Percentiles rank a stretch among this genome's conserved stretches.
Evolutionary conservation across 2,888 invertebrate genomes (phyloP).

Genomic region (Hirtodrosophila trivittata): DNA sequence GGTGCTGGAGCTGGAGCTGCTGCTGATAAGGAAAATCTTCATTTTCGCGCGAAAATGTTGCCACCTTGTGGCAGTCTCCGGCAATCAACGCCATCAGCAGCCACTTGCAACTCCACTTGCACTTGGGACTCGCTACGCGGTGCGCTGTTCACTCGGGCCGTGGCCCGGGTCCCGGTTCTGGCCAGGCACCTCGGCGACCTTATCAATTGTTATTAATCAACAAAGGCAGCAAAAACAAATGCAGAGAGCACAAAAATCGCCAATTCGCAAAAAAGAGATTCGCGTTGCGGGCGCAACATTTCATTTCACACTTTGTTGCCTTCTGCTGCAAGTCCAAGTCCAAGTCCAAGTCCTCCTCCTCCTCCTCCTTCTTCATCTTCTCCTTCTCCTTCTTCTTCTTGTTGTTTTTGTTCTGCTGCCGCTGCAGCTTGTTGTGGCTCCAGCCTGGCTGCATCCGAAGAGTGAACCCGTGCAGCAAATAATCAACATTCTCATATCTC

Average conservation of each 20-base stretch:
- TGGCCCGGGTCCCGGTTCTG: neutral
- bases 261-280: conserved; percentile 54
- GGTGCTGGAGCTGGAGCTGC: conserved; percentile 26
- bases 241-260: conserved; percentile 67
- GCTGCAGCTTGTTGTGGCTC: conserved; percentile 5
- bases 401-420: too few relatives aligned
- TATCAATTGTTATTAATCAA: conserved; percentile 82
- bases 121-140: neutral
- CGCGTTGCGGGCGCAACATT: conserved; percentile 51
- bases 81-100: conserved; percentile 73
- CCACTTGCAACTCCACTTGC: conserved; percentile 30
- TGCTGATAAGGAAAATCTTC: conserved; percentile 74
- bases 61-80: conserved; percentile 61
- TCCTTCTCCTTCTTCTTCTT: too few relatives aligned
- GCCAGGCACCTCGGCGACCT: conserved; percentile 12
- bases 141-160: too few relatives aligned
- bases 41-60: conserved; percentile 78
- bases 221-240: conserved; percentile 69
- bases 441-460: conserved; percentile 25
- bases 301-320: conserved; percentile 68
- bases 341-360: too few relatives aligned
- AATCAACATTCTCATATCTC: conserved; percentile 77
- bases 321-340: conserved; percentile 1
- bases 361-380: too few relatives aligned
- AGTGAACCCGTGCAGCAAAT: conserved; percentile 72